phyloP scores from a whole-genome alignment of 2,113 vertebrate species.

The Xenus cinereus region DNA sequence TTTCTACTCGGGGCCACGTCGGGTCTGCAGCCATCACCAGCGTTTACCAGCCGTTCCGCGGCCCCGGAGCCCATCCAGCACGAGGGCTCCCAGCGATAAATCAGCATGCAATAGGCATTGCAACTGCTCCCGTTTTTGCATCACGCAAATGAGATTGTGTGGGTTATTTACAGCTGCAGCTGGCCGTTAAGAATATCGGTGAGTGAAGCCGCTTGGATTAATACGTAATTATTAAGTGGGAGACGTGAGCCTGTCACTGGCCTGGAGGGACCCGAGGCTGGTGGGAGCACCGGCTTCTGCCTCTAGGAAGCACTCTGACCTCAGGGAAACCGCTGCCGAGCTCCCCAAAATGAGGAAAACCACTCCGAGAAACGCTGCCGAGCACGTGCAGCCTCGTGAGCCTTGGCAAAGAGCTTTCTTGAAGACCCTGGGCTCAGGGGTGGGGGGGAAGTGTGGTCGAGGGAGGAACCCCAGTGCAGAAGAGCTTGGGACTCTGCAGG shows the following conservation, averaged over 20 bases:
- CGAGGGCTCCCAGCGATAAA: too few relatives aligned
- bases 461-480: fast-evolving
- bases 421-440: neutral
- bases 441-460: fast-evolving
- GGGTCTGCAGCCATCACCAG: neutral
- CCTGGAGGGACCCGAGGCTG: neutral
- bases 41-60: neutral
- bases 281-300: neutral
- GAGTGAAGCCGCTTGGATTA: neutral
- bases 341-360: neutral
- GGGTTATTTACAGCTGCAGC: neutral
- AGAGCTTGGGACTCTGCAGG: neutral
- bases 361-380: fast-evolving
- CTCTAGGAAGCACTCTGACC: slow-evolving; percentile 29
- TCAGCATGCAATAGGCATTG: too few relatives aligned
- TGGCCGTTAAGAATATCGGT: neutral
- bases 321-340: neutral
- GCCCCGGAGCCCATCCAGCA: neutral
- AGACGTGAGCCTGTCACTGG: fast-evolving
- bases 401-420: fast-evolving
- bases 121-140: neutral
- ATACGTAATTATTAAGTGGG: neutral
- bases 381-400: fast-evolving
- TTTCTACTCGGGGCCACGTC: fast-evolving
- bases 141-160: neutral